A percentile compares a stretch with the other conserved stretches of the same genome.
Conservation (phyloP, 1,140 invertebrate species). For the Drosophila willistoni region DNA sequence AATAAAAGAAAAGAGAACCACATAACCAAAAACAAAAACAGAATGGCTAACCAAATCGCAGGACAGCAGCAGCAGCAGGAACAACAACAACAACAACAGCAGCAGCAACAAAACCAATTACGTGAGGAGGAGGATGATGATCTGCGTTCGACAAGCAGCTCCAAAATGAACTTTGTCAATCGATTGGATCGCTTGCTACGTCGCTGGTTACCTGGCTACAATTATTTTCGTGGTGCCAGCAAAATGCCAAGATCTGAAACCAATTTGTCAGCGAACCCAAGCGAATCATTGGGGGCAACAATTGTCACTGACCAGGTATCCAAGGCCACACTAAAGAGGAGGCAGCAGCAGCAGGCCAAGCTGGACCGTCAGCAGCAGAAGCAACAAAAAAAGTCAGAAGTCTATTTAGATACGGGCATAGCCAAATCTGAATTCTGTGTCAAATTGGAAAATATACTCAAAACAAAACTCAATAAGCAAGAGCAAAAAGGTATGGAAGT, state of each 20-base stretch:
- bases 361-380: no score
- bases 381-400: conserved; percentile 23
- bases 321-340: neutral
- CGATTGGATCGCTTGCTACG: conserved; percentile 48
- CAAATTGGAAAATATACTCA: conserved; percentile 48
- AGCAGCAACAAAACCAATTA: neutral
- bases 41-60: neutral
- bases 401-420: conserved; percentile 51
- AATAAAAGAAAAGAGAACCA: neutral
- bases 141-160: neutral
- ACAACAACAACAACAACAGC: neutral
- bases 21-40: neutral
- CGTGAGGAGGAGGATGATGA: neutral
- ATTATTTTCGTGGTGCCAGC: conserved; percentile 33
- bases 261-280: neutral
- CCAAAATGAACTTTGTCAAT: conserved; percentile 20
- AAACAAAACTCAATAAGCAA: conserved; percentile 42
- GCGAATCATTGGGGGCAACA: neutral
- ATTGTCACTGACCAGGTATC: neutral
- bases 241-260: neutral
- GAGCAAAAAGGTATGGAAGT: neutral
- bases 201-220: conserved; percentile 58
- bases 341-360: neutral
- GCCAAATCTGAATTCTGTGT: conserved; percentile 59
- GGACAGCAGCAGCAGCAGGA: neutral